Evolutionary conservation across 2,888 invertebrate genomes (phyloP), one percentile per base, ranked within the genome.

Genomic region (Thelaira solivaga): DNA sequence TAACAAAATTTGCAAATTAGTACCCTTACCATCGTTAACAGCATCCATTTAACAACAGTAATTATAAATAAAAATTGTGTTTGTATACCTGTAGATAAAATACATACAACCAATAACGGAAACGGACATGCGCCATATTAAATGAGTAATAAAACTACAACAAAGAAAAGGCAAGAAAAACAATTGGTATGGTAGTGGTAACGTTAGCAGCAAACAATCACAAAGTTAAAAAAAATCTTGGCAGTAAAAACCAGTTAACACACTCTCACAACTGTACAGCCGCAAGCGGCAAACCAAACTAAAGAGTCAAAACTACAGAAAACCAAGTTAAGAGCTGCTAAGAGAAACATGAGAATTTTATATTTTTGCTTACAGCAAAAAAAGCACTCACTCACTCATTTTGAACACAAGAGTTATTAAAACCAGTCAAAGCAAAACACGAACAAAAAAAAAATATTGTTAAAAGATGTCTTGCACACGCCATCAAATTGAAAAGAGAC

Each of bases 401-500:
- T 18, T 31, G 6, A 13, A 36, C 36, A 4, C 2, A 18, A 13
- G 41, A 72, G 73, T 57, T 55, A 73, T 16, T 39, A 49, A 41
- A 72, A 41, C 8, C 43, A 45, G 65, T 64, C 55, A 24, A 59
- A 10, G 39, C 64, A 29, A 24, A 57, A 39, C 36, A 36, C 53
- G 41, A 76, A 61, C 7, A 76, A 62, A 67, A 22, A 10, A 53
- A 31, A 29, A 26, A 24, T 45, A 16, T 57, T 43, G 31, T 59
- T 76, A 71, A 64, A 73, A 65, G 31, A 88, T 88, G 88, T 87
- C 88, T 75, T 88, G 88, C 80, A 84, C 87, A 18, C 87, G 88
- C 1, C 88, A 88, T 81, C 88, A 88, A 83, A 87, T 88, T 72
- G 88, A 88, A 77, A 88, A 88, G 81, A 85, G 87, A 81, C 87